Conservation (phyloP, 2,888 invertebrate genomes). For the Endomychus coccineus region DNA sequence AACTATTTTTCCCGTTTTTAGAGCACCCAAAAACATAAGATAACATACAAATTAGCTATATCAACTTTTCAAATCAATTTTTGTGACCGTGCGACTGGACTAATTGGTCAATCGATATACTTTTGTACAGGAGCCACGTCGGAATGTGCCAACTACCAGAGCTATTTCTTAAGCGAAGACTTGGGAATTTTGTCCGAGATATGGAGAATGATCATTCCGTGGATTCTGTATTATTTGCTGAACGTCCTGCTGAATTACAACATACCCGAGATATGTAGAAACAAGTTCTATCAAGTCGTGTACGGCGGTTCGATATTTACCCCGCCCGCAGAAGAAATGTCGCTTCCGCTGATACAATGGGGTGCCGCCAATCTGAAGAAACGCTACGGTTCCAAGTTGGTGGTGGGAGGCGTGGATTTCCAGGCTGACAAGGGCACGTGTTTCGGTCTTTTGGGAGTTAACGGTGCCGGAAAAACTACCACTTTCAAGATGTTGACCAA, state of each 20-base stretch:
- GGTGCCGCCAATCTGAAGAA: conserved; percentile 21
- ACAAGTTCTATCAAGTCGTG: conserved; percentile 10
- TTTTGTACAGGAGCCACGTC: too few species aligned
- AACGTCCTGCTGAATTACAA: conserved; percentile 25
- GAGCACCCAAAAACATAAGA: too few species aligned
- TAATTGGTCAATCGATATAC: too few species aligned
- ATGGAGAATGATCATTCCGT: conserved; percentile 21
- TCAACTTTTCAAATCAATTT: too few species aligned
- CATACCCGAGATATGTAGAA: conserved; percentile 13
- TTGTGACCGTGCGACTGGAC: too few species aligned
- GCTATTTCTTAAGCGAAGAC: conserved; percentile 22
- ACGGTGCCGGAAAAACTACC: conserved; percentile 80
- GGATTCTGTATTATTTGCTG: conserved; percentile 23
- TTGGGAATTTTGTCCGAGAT: conserved; percentile 21
- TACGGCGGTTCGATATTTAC: conserved; percentile 2
- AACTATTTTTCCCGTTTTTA: too few species aligned
- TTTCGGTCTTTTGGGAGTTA: conserved; percentile 78
- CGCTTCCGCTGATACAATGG: conserved; percentile 13
- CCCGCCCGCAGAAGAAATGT: conserved; percentile 5
- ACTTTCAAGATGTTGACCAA: conserved; percentile 80
- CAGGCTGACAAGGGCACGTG: conserved; percentile 65
- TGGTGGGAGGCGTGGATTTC: conserved; percentile 53
- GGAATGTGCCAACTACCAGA: conserved; percentile 23
- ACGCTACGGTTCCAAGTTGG: conserved; percentile 43
- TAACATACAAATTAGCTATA: too few species aligned